These are phyloP conservation scores for Cosmia trapezina DNA, from an alignment of 2,888 invertebrate genomes.

Conservation along the genomic window DNA sequence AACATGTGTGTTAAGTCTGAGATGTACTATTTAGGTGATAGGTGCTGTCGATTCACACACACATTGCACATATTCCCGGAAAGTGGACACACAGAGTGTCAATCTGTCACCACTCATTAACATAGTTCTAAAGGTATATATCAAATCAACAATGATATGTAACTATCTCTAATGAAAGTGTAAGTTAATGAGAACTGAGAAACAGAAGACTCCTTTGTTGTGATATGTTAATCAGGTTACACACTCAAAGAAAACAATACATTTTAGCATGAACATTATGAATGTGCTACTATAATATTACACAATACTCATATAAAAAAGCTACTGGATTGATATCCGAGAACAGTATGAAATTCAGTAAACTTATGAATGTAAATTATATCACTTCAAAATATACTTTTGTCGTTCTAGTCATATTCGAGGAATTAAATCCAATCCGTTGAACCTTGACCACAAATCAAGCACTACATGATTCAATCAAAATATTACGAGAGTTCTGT, in stretches of 20 bases:
- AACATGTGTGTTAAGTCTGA: conserved; percentile 6
- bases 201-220: conserved; percentile 73
- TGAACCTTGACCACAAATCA: conserved; percentile 27
- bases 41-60: neutral
- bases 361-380: conserved; percentile 5
- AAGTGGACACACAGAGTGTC: conserved; percentile 18
- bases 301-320: conserved; percentile 20
- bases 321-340: conserved; percentile 11
- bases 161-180: conserved; percentile 72
- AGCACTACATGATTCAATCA: conserved; percentile 36
- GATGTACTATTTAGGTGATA: conserved; percentile 5
- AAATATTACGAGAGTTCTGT: conserved; percentile 26
- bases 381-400: neutral
- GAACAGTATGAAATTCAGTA: conserved; percentile 16
- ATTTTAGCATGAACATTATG: conserved; percentile 50
- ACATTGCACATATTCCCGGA: conserved; percentile 4
- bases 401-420: neutral
- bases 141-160: conserved; percentile 40
- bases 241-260: conserved; percentile 62
- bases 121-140: neutral
- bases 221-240: conserved; percentile 73
- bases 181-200: conserved; percentile 72
- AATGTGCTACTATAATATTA: conserved; percentile 16
- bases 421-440: conserved; percentile 8
- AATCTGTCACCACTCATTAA: conserved; percentile 10